phyloP scores from a whole-genome alignment of 1,140 invertebrate genomes.

The Mamestra configurata region DNA sequence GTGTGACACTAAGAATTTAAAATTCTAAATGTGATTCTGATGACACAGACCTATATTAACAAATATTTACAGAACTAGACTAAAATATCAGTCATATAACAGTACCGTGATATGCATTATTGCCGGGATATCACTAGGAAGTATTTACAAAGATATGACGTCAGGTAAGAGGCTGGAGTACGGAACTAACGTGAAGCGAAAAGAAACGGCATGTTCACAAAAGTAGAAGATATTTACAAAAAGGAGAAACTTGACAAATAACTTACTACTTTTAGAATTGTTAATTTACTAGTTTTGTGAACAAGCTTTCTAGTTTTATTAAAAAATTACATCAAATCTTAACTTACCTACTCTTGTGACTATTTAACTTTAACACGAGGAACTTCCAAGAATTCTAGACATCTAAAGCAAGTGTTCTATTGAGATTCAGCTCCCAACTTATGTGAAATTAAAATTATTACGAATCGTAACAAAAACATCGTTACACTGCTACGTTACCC shows the following conservation, averaged over 20 bases:
- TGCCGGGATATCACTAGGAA: slow-evolving; percentile 83
- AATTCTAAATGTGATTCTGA: slow-evolving; percentile 67
- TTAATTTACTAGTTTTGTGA: slow-evolving; percentile 27
- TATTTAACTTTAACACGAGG: slow-evolving; percentile 11
- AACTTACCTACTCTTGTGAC: slow-evolving; percentile 18
- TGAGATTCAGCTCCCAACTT: slow-evolving; percentile 2
- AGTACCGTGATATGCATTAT: slow-evolving; percentile 84
- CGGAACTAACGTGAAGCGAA: slow-evolving; percentile 39
- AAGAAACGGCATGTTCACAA: slow-evolving; percentile 30
- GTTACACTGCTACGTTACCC: slow-evolving; percentile 19
- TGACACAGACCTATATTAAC: slow-evolving; percentile 50
- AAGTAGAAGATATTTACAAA: slow-evolving; percentile 6
- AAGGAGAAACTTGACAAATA: background rate
- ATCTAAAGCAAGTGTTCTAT: slow-evolving; percentile 7
- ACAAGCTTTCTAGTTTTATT: slow-evolving; percentile 17
- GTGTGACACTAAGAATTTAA: slow-evolving; percentile 73
- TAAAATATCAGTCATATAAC: slow-evolving; percentile 77
- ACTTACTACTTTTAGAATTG: slow-evolving; percentile 12
- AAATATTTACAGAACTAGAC: slow-evolving; percentile 50
- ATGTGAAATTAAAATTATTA: slow-evolving; percentile 7
- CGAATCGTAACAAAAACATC: slow-evolving; percentile 9
- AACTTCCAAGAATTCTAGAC: slow-evolving; percentile 24
- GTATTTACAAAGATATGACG: slow-evolving; percentile 70
- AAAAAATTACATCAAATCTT: slow-evolving; percentile 4
- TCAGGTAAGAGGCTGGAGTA: slow-evolving; percentile 24